phyloP scores from a whole-genome alignment of 2,113 vertebrate genomes.

The Megaptera novaeangliae region DNA sequence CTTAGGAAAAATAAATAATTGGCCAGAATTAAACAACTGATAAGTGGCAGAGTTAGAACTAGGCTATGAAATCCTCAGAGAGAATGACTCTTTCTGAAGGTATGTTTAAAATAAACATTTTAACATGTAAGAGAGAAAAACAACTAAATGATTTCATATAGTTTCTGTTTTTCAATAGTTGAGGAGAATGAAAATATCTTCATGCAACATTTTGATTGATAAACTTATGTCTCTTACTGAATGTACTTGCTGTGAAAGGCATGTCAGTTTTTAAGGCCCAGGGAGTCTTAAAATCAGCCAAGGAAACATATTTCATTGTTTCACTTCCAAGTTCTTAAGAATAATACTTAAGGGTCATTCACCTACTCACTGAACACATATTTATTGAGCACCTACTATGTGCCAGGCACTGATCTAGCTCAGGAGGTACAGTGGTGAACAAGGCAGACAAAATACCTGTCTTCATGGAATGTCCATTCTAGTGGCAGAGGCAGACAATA shows the following conservation, averaged over 20 bases:
- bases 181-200: neutral
- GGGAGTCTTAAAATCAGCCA: neutral
- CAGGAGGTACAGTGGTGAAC: neutral
- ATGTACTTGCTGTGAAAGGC: neutral
- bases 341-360: neutral
- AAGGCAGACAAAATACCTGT: neutral
- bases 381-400: neutral
- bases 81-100: neutral
- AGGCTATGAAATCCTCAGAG: neutral
- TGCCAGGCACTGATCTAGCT: neutral
- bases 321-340: neutral
- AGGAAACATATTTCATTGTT: neutral
- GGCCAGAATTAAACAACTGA: neutral
- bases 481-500: neutral
- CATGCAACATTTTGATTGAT: neutral
- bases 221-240: neutral
- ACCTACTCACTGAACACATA: neutral
- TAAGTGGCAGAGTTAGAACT: neutral
- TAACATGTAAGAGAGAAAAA: neutral
- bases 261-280: neutral
- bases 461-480: neutral
- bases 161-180: neutral
- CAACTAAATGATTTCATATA: neutral
- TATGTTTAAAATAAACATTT: neutral
- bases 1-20: neutral